A percentile compares a stretch with the other conserved stretches of the same genome.
Conservation (phyloP, 2,888 invertebrate genomes). For the Diarsia dahlii region DNA sequence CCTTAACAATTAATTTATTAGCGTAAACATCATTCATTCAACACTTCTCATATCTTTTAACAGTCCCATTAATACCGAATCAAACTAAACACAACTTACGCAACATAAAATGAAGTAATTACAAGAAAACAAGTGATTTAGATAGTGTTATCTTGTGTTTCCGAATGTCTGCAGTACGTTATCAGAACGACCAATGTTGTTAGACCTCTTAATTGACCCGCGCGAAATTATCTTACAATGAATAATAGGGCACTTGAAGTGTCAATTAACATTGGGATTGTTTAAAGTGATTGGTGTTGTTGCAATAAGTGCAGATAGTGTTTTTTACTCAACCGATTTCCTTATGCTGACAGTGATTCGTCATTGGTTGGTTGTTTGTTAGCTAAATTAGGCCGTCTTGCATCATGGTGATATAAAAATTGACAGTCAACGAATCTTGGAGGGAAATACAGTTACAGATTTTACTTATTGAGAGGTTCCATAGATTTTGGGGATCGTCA, state of each 20-base stretch:
- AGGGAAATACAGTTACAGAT: not conserved
- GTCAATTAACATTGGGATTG: slow-evolving; percentile 41
- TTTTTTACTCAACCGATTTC: slow-evolving; percentile 32
- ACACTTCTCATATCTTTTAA: slow-evolving; percentile 47
- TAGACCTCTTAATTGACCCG: slow-evolving; percentile 58
- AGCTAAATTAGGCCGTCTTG: slow-evolving; percentile 5
- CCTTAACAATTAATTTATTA: slow-evolving; percentile 49
- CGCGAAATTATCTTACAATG: slow-evolving; percentile 56
- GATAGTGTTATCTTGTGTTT: slow-evolving; percentile 77
- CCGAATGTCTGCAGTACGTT: slow-evolving; percentile 72
- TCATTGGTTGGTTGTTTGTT: slow-evolving; percentile 14
- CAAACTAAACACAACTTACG: slow-evolving; percentile 63
- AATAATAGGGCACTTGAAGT: slow-evolving; percentile 50
- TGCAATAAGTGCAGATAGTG: slow-evolving; percentile 36
- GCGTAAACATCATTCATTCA: slow-evolving; percentile 49
- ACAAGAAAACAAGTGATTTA: slow-evolving; percentile 81
- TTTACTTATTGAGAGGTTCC: not conserved
- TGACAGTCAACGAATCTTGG: not conserved
- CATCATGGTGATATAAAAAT: not conserved
- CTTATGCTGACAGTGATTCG: slow-evolving; percentile 1
- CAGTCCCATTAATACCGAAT: slow-evolving; percentile 61
- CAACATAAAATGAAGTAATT: slow-evolving; percentile 73
- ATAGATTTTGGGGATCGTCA: not conserved
- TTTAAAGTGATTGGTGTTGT: slow-evolving; percentile 29
- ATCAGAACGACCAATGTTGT: slow-evolving; percentile 62